A percentile compares a stretch with the other conserved stretches of the same genome.
phyloP scores from a whole-genome alignment of 2,113 vertebrate genomes.

The Salvelinus namaycush region DNA sequence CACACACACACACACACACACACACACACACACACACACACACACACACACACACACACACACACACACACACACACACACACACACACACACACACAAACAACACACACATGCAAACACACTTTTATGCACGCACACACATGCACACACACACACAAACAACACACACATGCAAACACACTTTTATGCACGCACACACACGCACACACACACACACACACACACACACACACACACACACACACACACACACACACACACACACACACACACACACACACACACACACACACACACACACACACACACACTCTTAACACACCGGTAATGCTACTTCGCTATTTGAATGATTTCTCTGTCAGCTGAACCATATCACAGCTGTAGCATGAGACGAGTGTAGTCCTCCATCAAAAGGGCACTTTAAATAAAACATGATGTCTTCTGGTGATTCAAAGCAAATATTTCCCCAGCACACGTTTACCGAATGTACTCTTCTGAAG shows the following conservation, averaged over 20 bases:
- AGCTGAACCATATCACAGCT: constrained; percentile 62
- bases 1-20: constrained; percentile 32
- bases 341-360: constrained; percentile 53
- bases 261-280: constrained; percentile 1
- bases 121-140: too few species aligned
- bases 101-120: too few species aligned
- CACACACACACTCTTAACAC: constrained; percentile 2
- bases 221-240: background rate
- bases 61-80: too few species aligned
- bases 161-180: constrained; percentile 7
- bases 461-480: constrained; percentile 54
- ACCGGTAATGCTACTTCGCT: constrained; percentile 44
- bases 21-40: too few species aligned
- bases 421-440: constrained; percentile 65
- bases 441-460: constrained; percentile 69
- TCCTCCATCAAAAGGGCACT: constrained; percentile 61
- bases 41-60: too few species aligned
- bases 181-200: constrained; percentile 3
- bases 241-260: constrained; percentile 1
- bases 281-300: background rate
- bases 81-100: constrained; percentile 12
- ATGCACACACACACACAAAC: too few species aligned
- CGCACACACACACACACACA: background rate
- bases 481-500: constrained; percentile 52
- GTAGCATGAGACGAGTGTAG: constrained; percentile 46